Conservation (phyloP, 2,888 invertebrate species). For the Bedellia somnulentella region DNA sequence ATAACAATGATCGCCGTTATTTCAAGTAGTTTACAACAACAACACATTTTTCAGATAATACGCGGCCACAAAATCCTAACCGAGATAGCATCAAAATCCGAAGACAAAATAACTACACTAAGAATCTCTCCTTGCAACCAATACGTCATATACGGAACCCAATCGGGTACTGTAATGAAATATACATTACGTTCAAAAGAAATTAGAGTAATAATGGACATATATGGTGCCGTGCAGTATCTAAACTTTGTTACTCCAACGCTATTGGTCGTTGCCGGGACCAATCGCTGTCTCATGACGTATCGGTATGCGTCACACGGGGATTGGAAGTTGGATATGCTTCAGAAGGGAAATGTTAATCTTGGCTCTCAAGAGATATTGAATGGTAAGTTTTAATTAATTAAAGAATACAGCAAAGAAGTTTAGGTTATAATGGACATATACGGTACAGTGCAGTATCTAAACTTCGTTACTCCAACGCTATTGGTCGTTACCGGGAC, state of each 20-base stretch:
- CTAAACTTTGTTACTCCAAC: slow-evolving; percentile 32
- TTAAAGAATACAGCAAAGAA: no score
- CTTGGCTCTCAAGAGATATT: slow-evolving; percentile 50
- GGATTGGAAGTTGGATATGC: slow-evolving; percentile 36
- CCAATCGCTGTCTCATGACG: slow-evolving; percentile 41
- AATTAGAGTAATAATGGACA: slow-evolving; percentile 29
- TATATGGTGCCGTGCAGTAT: slow-evolving; percentile 39
- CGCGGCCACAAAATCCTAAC: slow-evolving; percentile 40
- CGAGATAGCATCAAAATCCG: slow-evolving; percentile 35
- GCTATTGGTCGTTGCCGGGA: slow-evolving; percentile 37
- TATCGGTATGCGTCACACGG: slow-evolving; percentile 20
- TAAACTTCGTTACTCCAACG: slow-evolving; percentile 31
- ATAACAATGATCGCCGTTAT: no score
- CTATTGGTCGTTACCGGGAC: slow-evolving; percentile 40
- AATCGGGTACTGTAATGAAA: slow-evolving; percentile 38
- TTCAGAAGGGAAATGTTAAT: slow-evolving; percentile 32
- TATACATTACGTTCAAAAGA: slow-evolving; percentile 38
- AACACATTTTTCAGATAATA: slow-evolving; percentile 36
- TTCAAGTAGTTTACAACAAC: no score
- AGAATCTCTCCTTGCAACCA: slow-evolving; percentile 52
- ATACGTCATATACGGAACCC: slow-evolving; percentile 48
- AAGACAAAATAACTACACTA: slow-evolving; percentile 44
- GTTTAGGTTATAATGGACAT: slow-evolving; percentile 33
- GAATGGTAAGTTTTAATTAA: no score
- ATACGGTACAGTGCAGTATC: slow-evolving; percentile 35